phyloP scores from a whole-genome alignment of 2,888 invertebrate species.

The Seira musarum region DNA sequence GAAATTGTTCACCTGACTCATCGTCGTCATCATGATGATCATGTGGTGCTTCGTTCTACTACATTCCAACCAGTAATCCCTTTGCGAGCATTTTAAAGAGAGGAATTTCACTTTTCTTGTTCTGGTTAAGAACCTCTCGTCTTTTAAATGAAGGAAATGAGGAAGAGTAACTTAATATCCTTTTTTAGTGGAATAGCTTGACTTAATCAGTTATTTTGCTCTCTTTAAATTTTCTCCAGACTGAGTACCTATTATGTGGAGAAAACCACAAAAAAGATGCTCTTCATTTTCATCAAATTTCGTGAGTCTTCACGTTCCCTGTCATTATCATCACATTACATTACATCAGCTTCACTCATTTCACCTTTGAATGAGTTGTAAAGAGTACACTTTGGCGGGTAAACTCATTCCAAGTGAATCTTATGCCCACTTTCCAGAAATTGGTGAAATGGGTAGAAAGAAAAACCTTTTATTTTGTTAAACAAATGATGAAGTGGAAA shows the following conservation, averaged over 20 bases:
- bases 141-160: conserved; percentile 42
- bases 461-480: too few relatives aligned
- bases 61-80: too few relatives aligned
- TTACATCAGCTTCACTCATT: background rate
- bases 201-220: conserved; percentile 55
- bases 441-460: too few relatives aligned
- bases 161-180: conserved; percentile 57
- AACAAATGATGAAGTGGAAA: too few relatives aligned
- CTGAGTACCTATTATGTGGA: conserved; percentile 5
- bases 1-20: too few relatives aligned
- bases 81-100: too few relatives aligned
- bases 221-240: conserved; percentile 15
- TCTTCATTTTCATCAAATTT: conserved; percentile 35
- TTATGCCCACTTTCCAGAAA: too few relatives aligned
- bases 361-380: too few relatives aligned
- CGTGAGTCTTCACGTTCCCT: conserved; percentile 9
- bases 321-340: background rate
- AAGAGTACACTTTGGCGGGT: background rate
- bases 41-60: too few relatives aligned
- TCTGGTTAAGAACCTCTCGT: conserved; percentile 2
- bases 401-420: too few relatives aligned
- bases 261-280: background rate
- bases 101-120: conserved; percentile 7
- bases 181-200: conserved; percentile 53
- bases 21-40: too few relatives aligned